Evolutionary conservation across 2,113 vertebrate genomes (phyloP).

Genomic region (Mobula hypostoma): DNA sequence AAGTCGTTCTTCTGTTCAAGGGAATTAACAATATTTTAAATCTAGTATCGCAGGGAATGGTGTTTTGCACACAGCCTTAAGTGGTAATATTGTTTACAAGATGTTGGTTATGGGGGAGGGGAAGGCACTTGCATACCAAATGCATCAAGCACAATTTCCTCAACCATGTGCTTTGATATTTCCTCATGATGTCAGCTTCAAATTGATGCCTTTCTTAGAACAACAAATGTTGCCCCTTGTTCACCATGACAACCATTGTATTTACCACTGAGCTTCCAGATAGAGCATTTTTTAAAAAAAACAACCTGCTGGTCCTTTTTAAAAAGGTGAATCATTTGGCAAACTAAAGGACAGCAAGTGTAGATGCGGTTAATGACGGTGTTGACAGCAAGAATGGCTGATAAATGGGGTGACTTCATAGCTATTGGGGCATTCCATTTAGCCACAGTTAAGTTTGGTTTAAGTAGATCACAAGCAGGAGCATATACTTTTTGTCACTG

Average conservation of each 20-base stretch:
- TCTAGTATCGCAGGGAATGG: background rate
- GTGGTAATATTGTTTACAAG: conserved; percentile 3
- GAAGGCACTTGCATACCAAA: background rate
- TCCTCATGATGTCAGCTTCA: background rate
- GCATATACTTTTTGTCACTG: conserved; percentile 27
- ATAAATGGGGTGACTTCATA: conserved; percentile 13
- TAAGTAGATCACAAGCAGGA: conserved; percentile 26
- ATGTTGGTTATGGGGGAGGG: background rate
- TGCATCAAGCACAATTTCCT: background rate
- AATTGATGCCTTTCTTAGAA: background rate
- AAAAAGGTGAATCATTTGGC: background rate
- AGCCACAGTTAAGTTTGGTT: conserved; percentile 10
- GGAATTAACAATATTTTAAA: background rate
- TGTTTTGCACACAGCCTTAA: background rate
- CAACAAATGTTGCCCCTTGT: background rate
- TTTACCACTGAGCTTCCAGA: background rate
- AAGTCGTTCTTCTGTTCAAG: too few species aligned
- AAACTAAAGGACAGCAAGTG: background rate
- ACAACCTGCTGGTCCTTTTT: background rate
- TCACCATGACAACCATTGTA: conserved; percentile 5
- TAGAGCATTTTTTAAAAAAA: background rate
- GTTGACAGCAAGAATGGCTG: background rate
- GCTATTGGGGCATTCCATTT: conserved; percentile 6
- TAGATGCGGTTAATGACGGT: conserved; percentile 6
- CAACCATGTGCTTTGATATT: background rate